Evolutionary conservation across 2,888 invertebrate genomes (phyloP), one percentile per base, ranked within the genome.

Genomic region (Polyommatus icarus): DNA sequence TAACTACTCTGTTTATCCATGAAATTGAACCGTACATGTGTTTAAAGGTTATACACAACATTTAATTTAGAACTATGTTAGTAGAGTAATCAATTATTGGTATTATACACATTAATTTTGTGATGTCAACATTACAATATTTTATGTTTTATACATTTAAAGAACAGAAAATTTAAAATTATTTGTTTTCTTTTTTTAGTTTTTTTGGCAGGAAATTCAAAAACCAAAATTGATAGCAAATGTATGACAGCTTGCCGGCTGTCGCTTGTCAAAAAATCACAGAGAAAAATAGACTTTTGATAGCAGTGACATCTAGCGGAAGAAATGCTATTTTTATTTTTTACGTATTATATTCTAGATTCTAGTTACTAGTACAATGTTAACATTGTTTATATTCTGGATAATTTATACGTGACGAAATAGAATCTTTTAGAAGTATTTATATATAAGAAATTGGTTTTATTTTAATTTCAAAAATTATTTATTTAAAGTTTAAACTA

Each of bases 21-120:
- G 85, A 85, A 87, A 86, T 86, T 87, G 87, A 87, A 90, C 90
- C 91, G 89, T 91, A 93, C 93, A 93, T 94, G 92, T 91, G 93
- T 91, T 91, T 90, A 85, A 86, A 92, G 93, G 93, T 94, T 94
- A 94, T 85, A 83, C 29, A 67, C 67, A 67, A 67, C 67, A 67
- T 67, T 29, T 15, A 67, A 67, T 15, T 6, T 4, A 6, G n/a
- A 67, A 67, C 29, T 83, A 80, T 78, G 77, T 85, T 79, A 84
- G 12, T 15, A 67, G 6, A 32, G 12, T 29, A 67, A 67, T 67
- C 12, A 15, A 29, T 29, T 15, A 1, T 15, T 67, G 1, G 15
- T 67, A 67, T 4, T 46, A 5, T 46, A 20, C 20, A 24, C 73
- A 73, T 73, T 20, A 20, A 24, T 20, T 40, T 72, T 46, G 12